These are phyloP conservation scores for Watsonalla binaria DNA, from an alignment of 2,888 invertebrate species.

Conservation along the genomic window DNA sequence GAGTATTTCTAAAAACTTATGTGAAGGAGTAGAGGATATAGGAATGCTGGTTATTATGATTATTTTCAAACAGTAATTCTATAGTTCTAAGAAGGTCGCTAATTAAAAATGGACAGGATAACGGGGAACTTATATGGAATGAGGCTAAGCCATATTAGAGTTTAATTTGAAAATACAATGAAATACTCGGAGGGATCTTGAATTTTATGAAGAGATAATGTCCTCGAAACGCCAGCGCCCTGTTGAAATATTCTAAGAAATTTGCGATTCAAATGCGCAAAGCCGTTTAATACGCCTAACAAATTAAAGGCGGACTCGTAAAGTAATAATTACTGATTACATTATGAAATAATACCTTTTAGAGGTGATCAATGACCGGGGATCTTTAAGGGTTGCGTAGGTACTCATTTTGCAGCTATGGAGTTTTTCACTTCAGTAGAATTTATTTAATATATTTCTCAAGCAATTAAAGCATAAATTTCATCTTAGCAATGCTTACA, in stretches of 20 bases:
- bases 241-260: conserved; percentile 77
- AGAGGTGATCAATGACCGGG: conserved; percentile 17
- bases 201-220: conserved; percentile 78
- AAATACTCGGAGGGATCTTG: conserved; percentile 69
- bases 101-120: background rate
- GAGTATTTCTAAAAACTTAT: too few species aligned
- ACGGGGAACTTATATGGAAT: conserved; percentile 21
- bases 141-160: conserved; percentile 41
- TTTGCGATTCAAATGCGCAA: conserved; percentile 78
- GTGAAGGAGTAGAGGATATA: too few species aligned
- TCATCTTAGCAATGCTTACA: too few species aligned
- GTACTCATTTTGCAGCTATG: background rate
- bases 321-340: conserved; percentile 76
- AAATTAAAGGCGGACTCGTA: conserved; percentile 77
- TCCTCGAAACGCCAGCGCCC: conserved; percentile 72
- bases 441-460: background rate
- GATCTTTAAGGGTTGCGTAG: background rate
- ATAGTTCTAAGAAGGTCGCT: too few species aligned
- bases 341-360: conserved; percentile 64
- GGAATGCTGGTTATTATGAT: too few species aligned
- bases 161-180: conserved; percentile 67
- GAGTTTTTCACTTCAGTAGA: background rate
- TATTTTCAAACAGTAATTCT: too few species aligned
- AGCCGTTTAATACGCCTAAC: conserved; percentile 79
- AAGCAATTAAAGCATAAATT: too few species aligned